Evolutionary conservation across 2,888 invertebrate genomes (phyloP), one percentile per base, ranked within the genome.

Genomic region (Brenthis daphne): DNA sequence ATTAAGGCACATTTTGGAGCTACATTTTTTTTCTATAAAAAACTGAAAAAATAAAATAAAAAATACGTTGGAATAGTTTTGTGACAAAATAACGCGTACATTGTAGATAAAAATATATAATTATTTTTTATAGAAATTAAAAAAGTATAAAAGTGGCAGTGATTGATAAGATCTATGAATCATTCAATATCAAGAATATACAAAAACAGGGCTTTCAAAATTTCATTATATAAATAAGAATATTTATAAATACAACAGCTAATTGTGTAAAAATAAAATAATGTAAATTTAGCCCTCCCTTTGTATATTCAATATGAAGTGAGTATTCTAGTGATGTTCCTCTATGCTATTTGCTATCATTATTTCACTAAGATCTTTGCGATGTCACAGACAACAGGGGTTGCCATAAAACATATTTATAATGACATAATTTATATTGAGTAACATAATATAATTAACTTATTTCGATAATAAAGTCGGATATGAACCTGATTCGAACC

Each of bases 1-100:
- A 82, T 85, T 84, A 86, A 85, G 85, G 85, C 85, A 86, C 85
- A 82, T 83, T 81, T 77, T 76, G 80, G 81, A 81, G 80, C 76
- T 77, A 77, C 68, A 70, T 64, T 72, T 74, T 61, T 71, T 73
- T 60, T 64, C 73, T 74, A 75, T 72, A 72, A 51, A 63, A 60
- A 54, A 53, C 57, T 68, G 63, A 53, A 43, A 51, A 61, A 48
- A 24, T 57, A 56, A 29, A 29, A 29, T 29, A 58, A 20, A 61
- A 54, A 29, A 67, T 24, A 47, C 14, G 13, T 64, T 37, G 29
- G 13, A 47, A 58, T 2, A 33, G n/a, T 53, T 37, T 63, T 53
- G 53, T 43, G 53, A 56, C 60, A 67, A 55, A 13, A 29, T 14
- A 55, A 37, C 56, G 16, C 60, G 55, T 24, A 37, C 37, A 6